A percentile compares a stretch with the other conserved stretches of the same genome.
phyloP scores from a whole-genome alignment of 1,140 invertebrate species.

The Heliconius nattereri region DNA sequence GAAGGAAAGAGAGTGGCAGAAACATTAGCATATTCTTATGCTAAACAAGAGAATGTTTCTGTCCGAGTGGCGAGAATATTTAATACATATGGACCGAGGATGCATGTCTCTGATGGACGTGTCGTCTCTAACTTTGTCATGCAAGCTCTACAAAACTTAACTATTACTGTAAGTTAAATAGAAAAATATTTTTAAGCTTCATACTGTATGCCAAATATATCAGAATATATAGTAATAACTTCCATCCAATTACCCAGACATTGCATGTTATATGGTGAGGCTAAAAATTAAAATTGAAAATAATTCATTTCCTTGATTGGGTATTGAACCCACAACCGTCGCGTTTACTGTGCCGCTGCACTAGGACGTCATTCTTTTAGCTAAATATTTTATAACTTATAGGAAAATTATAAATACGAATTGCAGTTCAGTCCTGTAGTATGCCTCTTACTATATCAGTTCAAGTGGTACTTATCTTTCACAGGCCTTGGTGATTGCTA shows the following conservation, averaged over 20 bases:
- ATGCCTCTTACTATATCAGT: neutral
- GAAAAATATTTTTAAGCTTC: neutral
- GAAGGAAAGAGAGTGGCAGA: conserved; percentile 99
- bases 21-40: conserved; percentile 97
- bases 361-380: neutral
- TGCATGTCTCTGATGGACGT: conserved; percentile 99
- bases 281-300: no score
- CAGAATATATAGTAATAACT: neutral
- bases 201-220: no score
- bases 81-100: conserved; percentile 99
- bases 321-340: no score
- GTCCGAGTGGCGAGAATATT: conserved; percentile 99
- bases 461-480: neutral
- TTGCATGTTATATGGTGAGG: no score
- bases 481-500: neutral
- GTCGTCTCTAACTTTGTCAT: conserved; percentile 99
- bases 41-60: conserved; percentile 96
- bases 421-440: neutral
- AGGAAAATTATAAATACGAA: neutral
- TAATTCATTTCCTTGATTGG: no score
- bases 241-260: no score
- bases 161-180: conserved; percentile 90
- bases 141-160: conserved; percentile 96
- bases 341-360: no score
- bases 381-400: neutral